phyloP scores from a whole-genome alignment of 2,888 invertebrate genomes.

The Acrocyrtus sp. region DNA sequence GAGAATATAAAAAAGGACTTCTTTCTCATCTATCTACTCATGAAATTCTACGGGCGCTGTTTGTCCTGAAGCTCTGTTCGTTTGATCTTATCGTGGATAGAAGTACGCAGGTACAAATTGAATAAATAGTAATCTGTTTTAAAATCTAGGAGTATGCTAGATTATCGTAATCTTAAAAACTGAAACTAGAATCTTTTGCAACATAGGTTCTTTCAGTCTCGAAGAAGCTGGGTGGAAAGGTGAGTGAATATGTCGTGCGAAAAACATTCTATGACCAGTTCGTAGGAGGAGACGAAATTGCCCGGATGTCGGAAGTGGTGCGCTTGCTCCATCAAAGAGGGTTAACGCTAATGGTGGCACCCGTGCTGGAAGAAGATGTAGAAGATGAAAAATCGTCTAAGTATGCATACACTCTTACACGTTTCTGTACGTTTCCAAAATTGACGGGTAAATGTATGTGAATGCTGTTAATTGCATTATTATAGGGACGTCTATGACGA shows the following conservation, averaged over 20 bases:
- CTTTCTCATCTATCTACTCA: conserved; percentile 65
- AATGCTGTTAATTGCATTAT: not conserved
- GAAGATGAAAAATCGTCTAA: conserved; percentile 61
- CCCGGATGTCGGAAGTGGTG: conserved; percentile 64
- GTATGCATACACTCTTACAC: conserved; percentile 41
- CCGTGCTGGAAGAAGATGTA: conserved; percentile 67
- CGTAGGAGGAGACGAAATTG: conserved; percentile 67
- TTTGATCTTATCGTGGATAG: conserved; percentile 66
- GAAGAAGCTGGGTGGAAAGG: conserved; percentile 63
- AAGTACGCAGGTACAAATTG: conserved; percentile 66
- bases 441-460: not conserved
- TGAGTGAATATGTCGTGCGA: conserved; percentile 64
- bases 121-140: no score
- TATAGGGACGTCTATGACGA: conserved; percentile 63
- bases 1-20: conserved; percentile 56
- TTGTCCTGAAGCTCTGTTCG: conserved; percentile 68
- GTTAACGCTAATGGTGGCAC: conserved; percentile 66
- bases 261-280: conserved; percentile 68
- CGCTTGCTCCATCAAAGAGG: conserved; percentile 63
- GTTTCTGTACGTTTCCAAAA: not conserved
- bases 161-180: not conserved
- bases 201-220: conserved; percentile 60
- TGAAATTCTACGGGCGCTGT: conserved; percentile 67
- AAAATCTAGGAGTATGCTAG: no score
- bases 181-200: no score